phyloP scores from a whole-genome alignment of 2,797 vertebrate genomes.

The Momotus momota region DNA sequence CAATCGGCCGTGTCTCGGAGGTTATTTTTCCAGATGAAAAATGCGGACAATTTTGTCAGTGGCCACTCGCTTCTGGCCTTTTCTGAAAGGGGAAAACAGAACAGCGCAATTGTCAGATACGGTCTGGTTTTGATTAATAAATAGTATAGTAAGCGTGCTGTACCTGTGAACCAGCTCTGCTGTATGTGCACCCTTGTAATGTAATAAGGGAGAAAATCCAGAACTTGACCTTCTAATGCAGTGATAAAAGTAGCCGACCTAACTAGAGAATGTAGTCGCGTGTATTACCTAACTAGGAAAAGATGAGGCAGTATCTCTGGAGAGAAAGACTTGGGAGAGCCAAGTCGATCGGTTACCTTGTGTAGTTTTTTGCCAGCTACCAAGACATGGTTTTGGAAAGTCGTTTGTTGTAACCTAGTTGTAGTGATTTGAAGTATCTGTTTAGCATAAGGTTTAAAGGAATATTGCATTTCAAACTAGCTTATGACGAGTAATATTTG shows the following conservation, averaged over 20 bases:
- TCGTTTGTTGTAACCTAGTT: neutral
- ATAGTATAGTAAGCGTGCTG: neutral
- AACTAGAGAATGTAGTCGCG: neutral
- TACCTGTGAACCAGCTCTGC: neutral
- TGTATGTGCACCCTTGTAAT: neutral
- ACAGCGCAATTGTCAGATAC: no score
- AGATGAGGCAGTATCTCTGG: neutral
- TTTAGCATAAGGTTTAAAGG: neutral
- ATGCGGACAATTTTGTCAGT: neutral
- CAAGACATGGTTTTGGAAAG: neutral
- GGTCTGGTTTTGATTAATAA: neutral
- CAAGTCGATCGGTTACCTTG: neutral
- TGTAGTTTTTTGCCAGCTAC: neutral
- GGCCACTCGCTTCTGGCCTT: neutral
- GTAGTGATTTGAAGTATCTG: neutral
- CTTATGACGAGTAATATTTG: neutral
- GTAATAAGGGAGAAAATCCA: neutral
- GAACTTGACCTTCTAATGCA: neutral
- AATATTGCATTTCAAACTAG: neutral
- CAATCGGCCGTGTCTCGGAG: rapidly evolving
- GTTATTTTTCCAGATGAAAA: neutral
- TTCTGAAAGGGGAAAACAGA: neutral
- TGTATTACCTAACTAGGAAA: neutral
- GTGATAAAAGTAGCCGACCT: neutral
- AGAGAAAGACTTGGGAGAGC: neutral